Evolutionary conservation across 2,888 invertebrate genomes (phyloP), one percentile per base, ranked within the genome.

Genomic region (Hemistola chrysoprasaria): DNA sequence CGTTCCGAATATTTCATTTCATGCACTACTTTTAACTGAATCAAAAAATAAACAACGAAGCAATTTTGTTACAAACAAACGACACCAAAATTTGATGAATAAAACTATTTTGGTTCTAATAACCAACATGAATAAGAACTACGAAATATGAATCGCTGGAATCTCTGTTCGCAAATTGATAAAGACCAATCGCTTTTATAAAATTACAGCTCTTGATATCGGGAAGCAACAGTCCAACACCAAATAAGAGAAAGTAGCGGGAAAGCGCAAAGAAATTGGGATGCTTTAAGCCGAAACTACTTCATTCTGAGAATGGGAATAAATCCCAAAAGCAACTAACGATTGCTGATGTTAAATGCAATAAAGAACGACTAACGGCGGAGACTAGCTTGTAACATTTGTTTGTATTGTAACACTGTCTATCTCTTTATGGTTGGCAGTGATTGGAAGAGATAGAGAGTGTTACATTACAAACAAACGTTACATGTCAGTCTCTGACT

Each of bases 151-250:
- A 8, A 7, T 31, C 22, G 20, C 24, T 22, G 20, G 3, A 27
- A 33, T 21, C 16, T 22, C 9, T 28, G 33, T 6, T 8, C 22
- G 9, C 8, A 4, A 31, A 11, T 4, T 25, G 16, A 33, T 8
- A 22, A 11, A 11, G 26, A 9, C 9, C 24, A 6, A 11, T 10
- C 11, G 8, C 24, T 2, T 26, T 9, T 9, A 29, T 11, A 2
- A 22, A 6, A 10, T 9, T n/a, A 11, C 23, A 21, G 34, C 40
- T 22, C 8, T 35, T 37, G 44, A 44, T 42, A 37, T 47, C 38
- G 16, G 28, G 25, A 65, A 69, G 63, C 65, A 54, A 50, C 57
- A 71, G 53, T 66, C 81, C 79, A 75, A 70, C 79, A 81, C 81
- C 81, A 71, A 59, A 56, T 60, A 41, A 59, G 57, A 53, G 56